phyloP scores from a whole-genome alignment of 1,140 invertebrate species.

The Macrosteles quadrilineatus region DNA sequence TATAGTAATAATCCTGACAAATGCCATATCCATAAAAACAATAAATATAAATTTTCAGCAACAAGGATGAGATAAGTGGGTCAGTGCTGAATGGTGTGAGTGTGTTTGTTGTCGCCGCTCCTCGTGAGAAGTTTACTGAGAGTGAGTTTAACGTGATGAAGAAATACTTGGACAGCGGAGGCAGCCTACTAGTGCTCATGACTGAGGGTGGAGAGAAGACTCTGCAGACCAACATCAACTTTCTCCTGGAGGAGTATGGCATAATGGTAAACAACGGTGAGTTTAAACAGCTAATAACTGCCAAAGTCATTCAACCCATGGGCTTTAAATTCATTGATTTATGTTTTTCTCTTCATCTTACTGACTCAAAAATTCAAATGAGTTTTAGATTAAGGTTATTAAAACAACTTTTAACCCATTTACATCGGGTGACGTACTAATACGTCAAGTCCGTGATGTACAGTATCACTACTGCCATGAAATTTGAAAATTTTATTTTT shows the following conservation, averaged over 20 bases:
- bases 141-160: conserved; percentile 74
- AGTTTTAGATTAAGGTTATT: too few species aligned
- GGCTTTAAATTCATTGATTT: too few species aligned
- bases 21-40: too few species aligned
- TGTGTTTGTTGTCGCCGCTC: conserved; percentile 81
- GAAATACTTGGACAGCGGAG: conserved; percentile 79
- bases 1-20: not conserved
- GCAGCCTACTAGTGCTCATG: conserved; percentile 82
- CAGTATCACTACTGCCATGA: too few species aligned
- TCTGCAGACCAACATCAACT: conserved; percentile 94
- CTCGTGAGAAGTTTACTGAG: conserved; percentile 87
- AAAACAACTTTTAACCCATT: too few species aligned
- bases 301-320: too few species aligned
- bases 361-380: too few species aligned
- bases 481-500: too few species aligned
- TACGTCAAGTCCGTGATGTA: too few species aligned
- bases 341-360: too few species aligned
- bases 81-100: conserved; percentile 66
- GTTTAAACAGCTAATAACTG: too few species aligned
- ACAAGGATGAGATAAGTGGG: conserved; percentile 43
- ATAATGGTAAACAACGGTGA: conserved; percentile 93
- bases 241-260: conserved; percentile 94
- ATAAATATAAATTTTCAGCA: conserved; percentile 36
- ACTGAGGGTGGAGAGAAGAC: conserved; percentile 89
- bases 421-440: too few species aligned